Evolutionary conservation across 92 coral and sea anemone species (phyloP).

Genomic region (Hydrozoanthus gracilis): DNA sequence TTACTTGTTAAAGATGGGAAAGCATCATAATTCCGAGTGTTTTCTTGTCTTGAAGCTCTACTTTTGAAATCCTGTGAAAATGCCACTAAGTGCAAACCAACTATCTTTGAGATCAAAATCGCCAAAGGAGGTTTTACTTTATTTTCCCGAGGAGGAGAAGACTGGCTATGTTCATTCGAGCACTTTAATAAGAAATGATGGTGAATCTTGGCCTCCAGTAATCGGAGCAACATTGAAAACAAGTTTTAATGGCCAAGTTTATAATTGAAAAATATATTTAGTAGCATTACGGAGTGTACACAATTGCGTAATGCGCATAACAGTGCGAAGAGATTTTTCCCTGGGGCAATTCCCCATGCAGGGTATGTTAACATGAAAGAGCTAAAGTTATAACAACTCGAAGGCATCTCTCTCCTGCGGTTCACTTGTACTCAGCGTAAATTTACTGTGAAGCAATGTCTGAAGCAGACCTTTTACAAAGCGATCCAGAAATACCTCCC

Average conservation of each 20-base stretch:
- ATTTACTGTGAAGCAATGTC: too few relatives aligned
- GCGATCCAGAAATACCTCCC: too few relatives aligned
- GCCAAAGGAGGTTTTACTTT: neutral
- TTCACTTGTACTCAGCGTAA: too few relatives aligned
- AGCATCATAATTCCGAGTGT: slow-evolving; percentile 3
- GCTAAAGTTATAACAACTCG: too few relatives aligned
- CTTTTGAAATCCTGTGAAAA: neutral
- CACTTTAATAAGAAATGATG: neutral
- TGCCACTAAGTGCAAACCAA: neutral
- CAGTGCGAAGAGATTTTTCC: too few relatives aligned
- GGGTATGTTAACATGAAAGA: too few relatives aligned
- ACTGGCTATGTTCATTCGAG: slow-evolving; percentile 4
- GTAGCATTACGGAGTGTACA: too few relatives aligned
- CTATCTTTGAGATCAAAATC: neutral
- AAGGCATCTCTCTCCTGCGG: too few relatives aligned
- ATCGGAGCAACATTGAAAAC: neutral
- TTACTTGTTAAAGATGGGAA: neutral
- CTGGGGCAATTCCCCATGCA: too few relatives aligned
- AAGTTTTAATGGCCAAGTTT: neutral
- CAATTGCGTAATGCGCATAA: too few relatives aligned
- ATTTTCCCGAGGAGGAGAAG: neutral
- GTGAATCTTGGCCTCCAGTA: neutral
- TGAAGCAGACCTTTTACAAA: too few relatives aligned
- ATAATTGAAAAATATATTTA: neutral
- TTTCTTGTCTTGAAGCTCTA: neutral